Percentiles rank a stretch among this genome's conserved stretches.
Evolutionary conservation across 2,113 vertebrate genomes (phyloP).

Genomic region (Lamprologus ornatipinnis): DNA sequence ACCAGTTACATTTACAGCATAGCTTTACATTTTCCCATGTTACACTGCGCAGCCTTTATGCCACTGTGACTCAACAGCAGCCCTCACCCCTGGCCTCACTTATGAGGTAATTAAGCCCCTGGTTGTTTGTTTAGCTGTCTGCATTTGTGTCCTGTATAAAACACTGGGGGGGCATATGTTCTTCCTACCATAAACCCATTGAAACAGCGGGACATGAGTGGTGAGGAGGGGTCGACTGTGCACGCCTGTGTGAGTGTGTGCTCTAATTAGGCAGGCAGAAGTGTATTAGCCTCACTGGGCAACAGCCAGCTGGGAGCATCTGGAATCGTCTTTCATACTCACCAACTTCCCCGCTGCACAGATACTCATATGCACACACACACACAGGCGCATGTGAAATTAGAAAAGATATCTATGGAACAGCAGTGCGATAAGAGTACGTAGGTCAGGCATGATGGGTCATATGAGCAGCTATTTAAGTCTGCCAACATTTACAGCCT

Average conservation of each 20-base stretch:
- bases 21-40: neutral
- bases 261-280: constrained; percentile 64
- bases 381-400: neutral
- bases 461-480: constrained; percentile 55
- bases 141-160: constrained; percentile 60
- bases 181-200: constrained; percentile 57
- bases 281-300: constrained; percentile 64
- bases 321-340: constrained; percentile 63
- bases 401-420: constrained; percentile 41
- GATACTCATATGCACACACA: neutral
- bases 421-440: constrained; percentile 36
- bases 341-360: constrained; percentile 14
- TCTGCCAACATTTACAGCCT: constrained; percentile 20
- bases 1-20: neutral
- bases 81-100: constrained; percentile 47
- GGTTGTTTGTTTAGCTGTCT: constrained; percentile 65
- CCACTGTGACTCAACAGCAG: constrained; percentile 20
- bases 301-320: constrained; percentile 66
- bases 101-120: constrained; percentile 49
- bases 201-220: constrained; percentile 50
- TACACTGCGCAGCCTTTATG: neutral
- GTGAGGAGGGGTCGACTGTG: constrained; percentile 30
- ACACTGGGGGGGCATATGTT: constrained; percentile 56
- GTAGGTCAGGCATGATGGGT: constrained; percentile 42
- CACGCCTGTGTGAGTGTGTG: constrained; percentile 19